Evolutionary conservation across 2,113 vertebrate genomes (phyloP).

Genomic region (Bufo gargarizans): DNA sequence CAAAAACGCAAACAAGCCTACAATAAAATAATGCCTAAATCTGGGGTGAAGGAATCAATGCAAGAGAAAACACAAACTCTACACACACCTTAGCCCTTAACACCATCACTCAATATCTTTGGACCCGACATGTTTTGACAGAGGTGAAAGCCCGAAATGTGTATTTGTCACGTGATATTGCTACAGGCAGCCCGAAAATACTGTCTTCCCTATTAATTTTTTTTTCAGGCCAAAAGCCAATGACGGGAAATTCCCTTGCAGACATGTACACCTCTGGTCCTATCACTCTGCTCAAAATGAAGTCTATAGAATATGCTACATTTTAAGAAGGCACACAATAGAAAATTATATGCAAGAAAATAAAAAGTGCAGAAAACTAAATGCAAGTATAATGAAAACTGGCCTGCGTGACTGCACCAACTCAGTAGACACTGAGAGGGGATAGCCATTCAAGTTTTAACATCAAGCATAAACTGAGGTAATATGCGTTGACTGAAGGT

Average conservation of each 20-base stretch:
- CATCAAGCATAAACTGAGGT: constrained; percentile 55
- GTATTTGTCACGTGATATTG: constrained; percentile 24
- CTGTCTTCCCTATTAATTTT: background rate
- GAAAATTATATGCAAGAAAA: constrained; percentile 42
- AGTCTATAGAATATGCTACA: constrained; percentile 49
- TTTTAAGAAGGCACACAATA: constrained; percentile 58
- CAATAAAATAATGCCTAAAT: constrained; percentile 20
- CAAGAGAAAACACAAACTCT: background rate
- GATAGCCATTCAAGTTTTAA: constrained; percentile 57
- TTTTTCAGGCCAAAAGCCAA: background rate
- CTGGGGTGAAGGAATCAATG: background rate
- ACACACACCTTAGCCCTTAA: constrained; percentile 38
- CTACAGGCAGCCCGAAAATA: constrained; percentile 12
- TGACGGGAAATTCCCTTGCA: background rate
- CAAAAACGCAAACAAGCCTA: background rate
- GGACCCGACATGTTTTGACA: constrained; percentile 36
- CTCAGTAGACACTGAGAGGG: constrained; percentile 10
- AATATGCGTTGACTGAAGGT: constrained; percentile 53
- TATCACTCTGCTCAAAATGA: constrained; percentile 27
- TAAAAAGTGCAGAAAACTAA: constrained; percentile 55
- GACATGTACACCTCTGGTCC: background rate
- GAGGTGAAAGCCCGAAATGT: constrained; percentile 2
- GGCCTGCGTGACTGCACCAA: constrained; percentile 48
- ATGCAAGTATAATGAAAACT: constrained; percentile 55
- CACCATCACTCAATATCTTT: constrained; percentile 29